Percentiles rank a stretch among this genome's conserved stretches.
Evolutionary conservation across 2,888 invertebrate species (phyloP).

Genomic region (Hypolimnas misippus): DNA sequence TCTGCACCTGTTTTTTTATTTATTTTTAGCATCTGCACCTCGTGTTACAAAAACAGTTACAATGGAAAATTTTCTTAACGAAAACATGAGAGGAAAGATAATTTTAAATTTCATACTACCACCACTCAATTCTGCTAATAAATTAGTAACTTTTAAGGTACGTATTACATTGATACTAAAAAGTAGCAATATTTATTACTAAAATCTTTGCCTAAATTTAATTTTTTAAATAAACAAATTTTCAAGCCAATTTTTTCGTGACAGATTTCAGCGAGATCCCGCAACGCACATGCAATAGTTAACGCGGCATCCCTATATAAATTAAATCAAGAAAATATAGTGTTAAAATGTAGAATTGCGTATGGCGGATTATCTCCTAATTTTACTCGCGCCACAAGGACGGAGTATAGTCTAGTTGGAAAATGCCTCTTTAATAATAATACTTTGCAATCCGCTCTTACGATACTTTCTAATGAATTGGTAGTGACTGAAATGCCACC

Average conservation of each 20-base stretch:
- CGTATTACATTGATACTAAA: too few relatives aligned
- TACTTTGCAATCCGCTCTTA: slow-evolving; percentile 64
- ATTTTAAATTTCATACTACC: slow-evolving; percentile 82
- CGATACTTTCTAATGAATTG: slow-evolving; percentile 55
- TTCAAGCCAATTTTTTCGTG: not conserved
- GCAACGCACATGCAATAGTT: slow-evolving; percentile 89
- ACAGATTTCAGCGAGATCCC: slow-evolving; percentile 74
- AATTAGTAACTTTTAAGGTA: slow-evolving; percentile 85
- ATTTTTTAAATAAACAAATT: too few relatives aligned
- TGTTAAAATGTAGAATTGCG: slow-evolving; percentile 68
- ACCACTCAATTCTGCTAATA: slow-evolving; percentile 68
- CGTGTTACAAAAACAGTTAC: slow-evolving; percentile 44
- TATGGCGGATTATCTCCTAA: slow-evolving; percentile 82
- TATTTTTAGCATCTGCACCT: slow-evolving; percentile 45
- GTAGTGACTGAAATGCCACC: slow-evolving; percentile 71
- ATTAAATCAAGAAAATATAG: slow-evolving; percentile 57
- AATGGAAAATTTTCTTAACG: slow-evolving; percentile 57
- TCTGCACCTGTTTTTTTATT: too few relatives aligned
- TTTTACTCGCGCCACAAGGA: slow-evolving; percentile 74
- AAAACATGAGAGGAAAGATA: slow-evolving; percentile 62
- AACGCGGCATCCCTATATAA: slow-evolving; percentile 88
- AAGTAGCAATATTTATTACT: not conserved
- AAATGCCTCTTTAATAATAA: slow-evolving; percentile 66
- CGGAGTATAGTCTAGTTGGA: slow-evolving; percentile 76
- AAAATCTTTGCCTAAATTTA: not conserved